Percentiles rank a stretch among this genome's conserved stretches.
Evolutionary conservation across 2,888 invertebrate species (phyloP).

Genomic region (Archips crataeganus): DNA sequence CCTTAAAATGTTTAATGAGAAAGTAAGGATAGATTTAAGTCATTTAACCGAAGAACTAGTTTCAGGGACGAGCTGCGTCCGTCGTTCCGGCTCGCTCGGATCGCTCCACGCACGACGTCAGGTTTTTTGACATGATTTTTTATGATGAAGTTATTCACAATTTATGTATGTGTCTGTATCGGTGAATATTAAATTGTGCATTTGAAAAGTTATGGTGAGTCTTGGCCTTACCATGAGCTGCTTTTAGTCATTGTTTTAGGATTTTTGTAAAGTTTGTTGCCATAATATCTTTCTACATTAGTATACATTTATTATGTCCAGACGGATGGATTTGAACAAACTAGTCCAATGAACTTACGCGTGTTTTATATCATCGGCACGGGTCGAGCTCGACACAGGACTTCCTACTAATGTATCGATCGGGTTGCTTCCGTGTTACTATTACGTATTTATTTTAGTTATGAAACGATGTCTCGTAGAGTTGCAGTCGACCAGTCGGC

Average conservation of each 20-base stretch:
- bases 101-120: constrained; percentile 71
- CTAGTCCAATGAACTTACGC: constrained; percentile 79
- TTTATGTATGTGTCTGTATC: constrained; percentile 85
- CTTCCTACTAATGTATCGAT: constrained; percentile 59
- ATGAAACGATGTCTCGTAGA: constrained; percentile 54
- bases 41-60: constrained; percentile 84
- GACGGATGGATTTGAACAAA: constrained; percentile 83
- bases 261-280: constrained; percentile 86
- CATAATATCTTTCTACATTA: constrained; percentile 86
- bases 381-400: constrained; percentile 59
- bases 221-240: constrained; percentile 78
- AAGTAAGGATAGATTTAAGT: constrained; percentile 85
- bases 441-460: constrained; percentile 74
- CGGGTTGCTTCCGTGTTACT: constrained; percentile 65
- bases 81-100: constrained; percentile 49
- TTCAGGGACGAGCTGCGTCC: constrained; percentile 58
- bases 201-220: constrained; percentile 81
- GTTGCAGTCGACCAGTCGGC: constrained; percentile 44
- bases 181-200: constrained; percentile 85
- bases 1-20: constrained; percentile 83
- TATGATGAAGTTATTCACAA: constrained; percentile 84
- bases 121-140: constrained; percentile 84
- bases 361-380: constrained; percentile 62
- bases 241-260: constrained; percentile 86
- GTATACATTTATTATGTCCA: constrained; percentile 82